Evolutionary conservation across 1,140 invertebrate species (phyloP).

Genomic region (Paraescarpia echinospica): DNA sequence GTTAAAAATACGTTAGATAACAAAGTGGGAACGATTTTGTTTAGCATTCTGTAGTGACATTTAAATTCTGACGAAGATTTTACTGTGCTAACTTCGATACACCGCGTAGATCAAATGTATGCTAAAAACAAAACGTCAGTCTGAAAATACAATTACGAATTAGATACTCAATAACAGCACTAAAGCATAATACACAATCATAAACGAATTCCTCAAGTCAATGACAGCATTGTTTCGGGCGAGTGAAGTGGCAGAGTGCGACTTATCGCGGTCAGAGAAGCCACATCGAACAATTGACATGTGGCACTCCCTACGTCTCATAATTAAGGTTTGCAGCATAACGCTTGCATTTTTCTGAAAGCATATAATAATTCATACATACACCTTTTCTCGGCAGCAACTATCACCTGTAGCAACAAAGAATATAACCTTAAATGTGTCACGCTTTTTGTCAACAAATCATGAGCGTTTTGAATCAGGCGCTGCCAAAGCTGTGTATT

Average conservation of each 20-base stretch:
- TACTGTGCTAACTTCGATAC: not conserved
- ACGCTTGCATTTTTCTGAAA: not conserved
- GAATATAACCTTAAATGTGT: not conserved
- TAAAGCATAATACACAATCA: not conserved
- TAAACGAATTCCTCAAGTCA: not conserved
- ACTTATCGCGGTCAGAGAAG: no score
- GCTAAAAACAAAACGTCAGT: not conserved
- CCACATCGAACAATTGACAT: not conserved
- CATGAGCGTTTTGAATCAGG: not conserved
- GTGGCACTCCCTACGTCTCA: not conserved
- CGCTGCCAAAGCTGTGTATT: not conserved
- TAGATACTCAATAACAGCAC: not conserved
- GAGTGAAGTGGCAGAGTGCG: no score
- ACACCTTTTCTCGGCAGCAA: not conserved
- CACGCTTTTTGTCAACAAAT: conserved; percentile 4
- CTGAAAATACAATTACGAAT: not conserved
- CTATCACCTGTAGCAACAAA: not conserved
- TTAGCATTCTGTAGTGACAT: not conserved
- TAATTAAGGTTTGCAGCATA: not conserved
- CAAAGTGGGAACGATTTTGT: not conserved
- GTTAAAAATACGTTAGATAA: not conserved
- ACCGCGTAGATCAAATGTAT: not conserved
- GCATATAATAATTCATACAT: not conserved
- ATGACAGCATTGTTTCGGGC: not conserved
- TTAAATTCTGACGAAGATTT: not conserved